Evolutionary conservation across 2,888 invertebrate genomes (phyloP), one percentile per base, ranked within the genome.

Genomic region (Standfussiana lucernea): DNA sequence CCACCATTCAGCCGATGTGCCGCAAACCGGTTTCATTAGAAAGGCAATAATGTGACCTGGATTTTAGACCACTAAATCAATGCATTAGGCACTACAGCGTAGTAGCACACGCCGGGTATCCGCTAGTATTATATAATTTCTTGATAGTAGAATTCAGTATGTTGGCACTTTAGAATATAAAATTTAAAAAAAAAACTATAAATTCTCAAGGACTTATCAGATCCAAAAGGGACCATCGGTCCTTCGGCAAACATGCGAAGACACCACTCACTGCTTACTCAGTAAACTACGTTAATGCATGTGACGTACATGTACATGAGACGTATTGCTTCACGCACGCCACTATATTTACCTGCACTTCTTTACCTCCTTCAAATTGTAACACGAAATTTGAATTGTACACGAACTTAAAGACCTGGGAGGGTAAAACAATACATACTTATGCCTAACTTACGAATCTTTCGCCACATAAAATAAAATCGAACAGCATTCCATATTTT

Each of bases 341-440:
- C n/a, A 61, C 47, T 61, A 5, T 75, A 61, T 50, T 61, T 42
- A n/a, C n/a, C 13, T 32, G 40, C 7, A 50, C 15, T n/a, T 15
- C 18, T 61, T 40, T 40, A 40, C 10, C 18, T 37, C 13, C 40
- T 61, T 32, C 24, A 73, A 28, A n/a, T 74, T 42, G 21, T 37
- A 59, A 62, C 10, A 15, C 4, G 3, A 8, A 61, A 61, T 59
- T 75, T n/a, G 28, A 73, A 74, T 37, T 61, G n/a, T 47, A 37
- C n/a, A 37, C 6, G 18, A 40, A 24, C 15, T 47, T 61, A 7
- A 28, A 61, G 13, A 18, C 13, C 37, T 32, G n/a, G 35, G 13
- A 40, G 24, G 11, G 24, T 32, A 32, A 21, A 24, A 35, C 61
- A 35, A 62, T 24, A 62, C 13, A 28, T 24, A 50, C 50, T 59